phyloP scores from a whole-genome alignment of 2,888 invertebrate species.

The Lasioglossum figueresi region DNA sequence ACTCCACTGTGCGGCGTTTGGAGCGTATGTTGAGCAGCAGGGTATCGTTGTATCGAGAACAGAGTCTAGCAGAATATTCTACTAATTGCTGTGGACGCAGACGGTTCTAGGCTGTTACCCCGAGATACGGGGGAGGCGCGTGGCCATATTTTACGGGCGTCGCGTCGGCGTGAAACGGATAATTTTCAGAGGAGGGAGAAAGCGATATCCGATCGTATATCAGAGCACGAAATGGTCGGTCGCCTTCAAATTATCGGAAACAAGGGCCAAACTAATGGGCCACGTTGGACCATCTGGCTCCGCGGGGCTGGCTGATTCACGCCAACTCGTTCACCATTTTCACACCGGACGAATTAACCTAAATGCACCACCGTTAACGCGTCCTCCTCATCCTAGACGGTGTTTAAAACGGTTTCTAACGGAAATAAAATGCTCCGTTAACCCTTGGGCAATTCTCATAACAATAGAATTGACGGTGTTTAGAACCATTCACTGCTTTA shows the following conservation, averaged over 20 bases:
- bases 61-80: not conserved
- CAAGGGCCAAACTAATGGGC: slow-evolving; percentile 79
- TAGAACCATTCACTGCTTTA: no score
- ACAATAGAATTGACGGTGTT: not conserved
- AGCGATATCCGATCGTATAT: slow-evolving; percentile 80
- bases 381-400: not conserved
- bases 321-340: slow-evolving; percentile 74
- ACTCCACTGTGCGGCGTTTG: not conserved
- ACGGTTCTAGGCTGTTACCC: slow-evolving; percentile 20
- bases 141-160: slow-evolving; percentile 78
- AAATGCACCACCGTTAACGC: slow-evolving; percentile 6
- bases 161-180: slow-evolving; percentile 79
- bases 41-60: not conserved
- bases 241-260: slow-evolving; percentile 82
- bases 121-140: slow-evolving; percentile 56
- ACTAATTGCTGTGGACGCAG: not conserved
- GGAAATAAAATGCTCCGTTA: not conserved
- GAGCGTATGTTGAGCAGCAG: not conserved
- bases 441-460: not conserved
- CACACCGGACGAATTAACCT: slow-evolving; percentile 72
- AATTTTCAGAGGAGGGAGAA: slow-evolving; percentile 78
- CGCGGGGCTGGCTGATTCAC: slow-evolving; percentile 76
- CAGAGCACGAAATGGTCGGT: slow-evolving; percentile 74
- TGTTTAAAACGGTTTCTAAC: not conserved
- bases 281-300: slow-evolving; percentile 77